phyloP scores from a whole-genome alignment of 1,140 invertebrate genomes.

The Drosophila grimshawi region DNA sequence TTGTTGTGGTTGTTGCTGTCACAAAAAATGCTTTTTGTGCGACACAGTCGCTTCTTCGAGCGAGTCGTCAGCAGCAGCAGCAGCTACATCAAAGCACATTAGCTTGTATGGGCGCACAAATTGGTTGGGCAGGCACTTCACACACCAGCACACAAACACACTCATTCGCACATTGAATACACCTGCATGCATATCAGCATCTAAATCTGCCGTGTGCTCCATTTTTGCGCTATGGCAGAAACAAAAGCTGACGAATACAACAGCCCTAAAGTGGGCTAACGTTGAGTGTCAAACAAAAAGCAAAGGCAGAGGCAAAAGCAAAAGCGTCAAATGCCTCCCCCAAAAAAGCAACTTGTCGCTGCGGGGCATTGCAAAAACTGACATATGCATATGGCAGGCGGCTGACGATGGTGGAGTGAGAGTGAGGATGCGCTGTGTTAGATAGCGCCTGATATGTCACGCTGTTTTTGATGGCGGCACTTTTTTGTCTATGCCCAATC shows the following conservation, averaged over 20 bases:
- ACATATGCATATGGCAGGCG: conserved; percentile 45
- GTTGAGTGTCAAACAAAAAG: conserved; percentile 44
- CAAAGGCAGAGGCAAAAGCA: conserved; percentile 38
- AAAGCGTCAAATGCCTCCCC: conserved; percentile 43
- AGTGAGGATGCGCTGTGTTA: conserved; percentile 29
- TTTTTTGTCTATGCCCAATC: conserved; percentile 78
- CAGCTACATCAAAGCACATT: conserved; percentile 70
- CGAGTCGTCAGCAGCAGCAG: conserved; percentile 19
- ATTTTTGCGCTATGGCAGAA: conserved; percentile 56
- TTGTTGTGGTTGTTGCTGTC: conserved; percentile 34
- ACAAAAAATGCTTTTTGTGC: conserved; percentile 39
- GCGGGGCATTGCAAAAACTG: conserved; percentile 65
- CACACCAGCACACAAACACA: conserved; percentile 42
- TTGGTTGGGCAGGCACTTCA: conserved; percentile 77
- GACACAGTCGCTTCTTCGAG: conserved; percentile 55
- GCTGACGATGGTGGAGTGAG: background rate
- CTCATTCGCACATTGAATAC: conserved; percentile 31
- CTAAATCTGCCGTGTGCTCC: conserved; percentile 72
- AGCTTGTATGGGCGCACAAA: conserved; percentile 72
- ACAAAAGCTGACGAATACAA: conserved; percentile 69
- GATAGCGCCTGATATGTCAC: conserved; percentile 56
- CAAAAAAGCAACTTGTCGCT: conserved; percentile 47
- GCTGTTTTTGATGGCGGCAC: conserved; percentile 71
- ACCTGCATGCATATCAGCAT: conserved; percentile 62
- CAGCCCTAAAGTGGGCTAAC: conserved; percentile 72